A percentile compares a stretch with the other conserved stretches of the same genome.
These are phyloP conservation scores for Apomyelois bistriatella DNA, from an alignment of 2,888 invertebrate species.

Conservation along the genomic window DNA sequence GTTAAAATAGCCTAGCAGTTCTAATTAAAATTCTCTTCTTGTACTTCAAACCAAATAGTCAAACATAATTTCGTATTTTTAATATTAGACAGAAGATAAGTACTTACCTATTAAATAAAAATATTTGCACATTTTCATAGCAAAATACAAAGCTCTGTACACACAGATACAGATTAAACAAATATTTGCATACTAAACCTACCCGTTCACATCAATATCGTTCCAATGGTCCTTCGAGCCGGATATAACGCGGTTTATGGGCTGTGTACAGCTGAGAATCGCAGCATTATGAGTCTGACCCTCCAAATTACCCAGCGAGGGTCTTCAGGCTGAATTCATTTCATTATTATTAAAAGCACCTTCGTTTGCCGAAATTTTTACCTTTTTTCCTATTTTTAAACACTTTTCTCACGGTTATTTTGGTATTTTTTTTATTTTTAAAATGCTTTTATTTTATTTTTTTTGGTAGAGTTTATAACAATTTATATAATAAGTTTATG, in stretches of 20 bases:
- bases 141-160: too few relatives aligned
- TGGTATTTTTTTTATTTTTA: background rate
- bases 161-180: background rate
- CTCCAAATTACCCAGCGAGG: slow-evolving; percentile 8
- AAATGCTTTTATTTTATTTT: background rate
- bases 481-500: too few relatives aligned
- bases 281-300: slow-evolving; percentile 10
- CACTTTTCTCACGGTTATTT: background rate
- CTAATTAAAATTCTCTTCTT: too few relatives aligned
- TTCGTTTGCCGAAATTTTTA: slow-evolving; percentile 16
- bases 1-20: too few relatives aligned
- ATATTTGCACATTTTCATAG: too few relatives aligned
- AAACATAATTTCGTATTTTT: too few relatives aligned
- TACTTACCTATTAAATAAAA: too few relatives aligned
- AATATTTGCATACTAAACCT: background rate
- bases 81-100: too few relatives aligned
- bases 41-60: too few relatives aligned
- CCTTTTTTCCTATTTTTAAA: slow-evolving; percentile 18
- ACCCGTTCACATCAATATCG: background rate
- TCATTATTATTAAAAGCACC: slow-evolving; percentile 19
- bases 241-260: slow-evolving; percentile 5
- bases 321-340: slow-evolving; percentile 17
- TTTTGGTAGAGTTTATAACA: too few relatives aligned
- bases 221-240: slow-evolving; percentile 2
- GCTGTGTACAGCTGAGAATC: slow-evolving; percentile 7